Conservation (phyloP, 2,113 vertebrate genomes). For the Sinocyclocheilus maitianheensis region DNA sequence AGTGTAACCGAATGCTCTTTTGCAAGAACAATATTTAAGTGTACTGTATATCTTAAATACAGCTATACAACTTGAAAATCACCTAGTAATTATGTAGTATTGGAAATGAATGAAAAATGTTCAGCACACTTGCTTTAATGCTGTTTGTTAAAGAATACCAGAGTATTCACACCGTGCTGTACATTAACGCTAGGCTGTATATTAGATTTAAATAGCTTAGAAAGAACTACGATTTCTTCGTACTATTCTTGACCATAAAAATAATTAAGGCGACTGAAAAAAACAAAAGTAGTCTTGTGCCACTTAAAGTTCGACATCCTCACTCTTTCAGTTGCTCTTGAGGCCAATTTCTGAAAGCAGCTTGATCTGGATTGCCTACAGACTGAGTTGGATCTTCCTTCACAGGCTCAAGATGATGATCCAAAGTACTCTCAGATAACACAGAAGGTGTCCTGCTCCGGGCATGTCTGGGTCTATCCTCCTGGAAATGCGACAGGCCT, state of each 20-base stretch:
- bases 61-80: not conserved
- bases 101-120: not conserved
- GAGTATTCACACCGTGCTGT: not conserved
- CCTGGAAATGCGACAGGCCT: constrained; percentile 19
- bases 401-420: constrained; percentile 46
- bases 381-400: constrained; percentile 19
- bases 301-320: not conserved
- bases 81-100: not conserved
- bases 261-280: not conserved
- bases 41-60: not conserved
- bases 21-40: not conserved
- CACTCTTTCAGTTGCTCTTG: not conserved
- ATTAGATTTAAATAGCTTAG: not conserved
- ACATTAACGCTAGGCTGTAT: not conserved
- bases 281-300: not conserved
- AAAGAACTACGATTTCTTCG: not conserved
- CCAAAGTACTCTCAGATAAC: constrained; percentile 28
- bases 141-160: constrained; percentile 2
- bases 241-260: not conserved
- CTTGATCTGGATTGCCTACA: not conserved
- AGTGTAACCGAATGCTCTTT: not conserved
- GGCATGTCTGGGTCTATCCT: constrained; percentile 16
- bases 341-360: not conserved
- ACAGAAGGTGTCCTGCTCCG: constrained; percentile 43
- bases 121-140: not conserved